Conservation (phyloP, 1,140 invertebrate species). For the Streblospio benedicti region DNA sequence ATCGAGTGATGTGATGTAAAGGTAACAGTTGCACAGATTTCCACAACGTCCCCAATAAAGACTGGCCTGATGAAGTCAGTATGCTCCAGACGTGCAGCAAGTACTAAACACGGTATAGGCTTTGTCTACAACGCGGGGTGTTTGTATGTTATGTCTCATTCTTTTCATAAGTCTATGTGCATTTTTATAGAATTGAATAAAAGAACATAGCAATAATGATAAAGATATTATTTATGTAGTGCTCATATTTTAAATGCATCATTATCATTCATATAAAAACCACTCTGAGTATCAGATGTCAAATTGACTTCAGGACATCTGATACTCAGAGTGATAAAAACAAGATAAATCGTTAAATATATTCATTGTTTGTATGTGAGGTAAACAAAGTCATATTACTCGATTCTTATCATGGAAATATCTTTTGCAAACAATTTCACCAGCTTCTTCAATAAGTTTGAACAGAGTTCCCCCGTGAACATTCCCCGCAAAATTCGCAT, state of each 20-base stretch:
- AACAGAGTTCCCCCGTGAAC: conserved; percentile 19
- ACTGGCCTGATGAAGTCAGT: conserved; percentile 15
- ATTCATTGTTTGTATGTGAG: too few species aligned
- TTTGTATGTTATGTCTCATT: too few species aligned
- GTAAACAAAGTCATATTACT: too few species aligned
- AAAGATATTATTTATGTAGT: too few species aligned
- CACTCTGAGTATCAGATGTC: too few species aligned
- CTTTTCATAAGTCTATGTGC: too few species aligned
- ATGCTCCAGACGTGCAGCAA: conserved; percentile 8
- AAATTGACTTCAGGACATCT: background rate
- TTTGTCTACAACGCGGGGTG: too few species aligned
- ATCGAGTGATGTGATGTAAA: conserved; percentile 13
- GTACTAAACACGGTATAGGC: conserved; percentile 3
- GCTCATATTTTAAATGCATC: too few species aligned
- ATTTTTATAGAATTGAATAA: too few species aligned
- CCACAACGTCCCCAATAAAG: conserved; percentile 18
- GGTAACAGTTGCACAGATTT: conserved; percentile 11
- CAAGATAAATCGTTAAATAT: background rate
- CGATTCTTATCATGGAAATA: conserved; percentile 10
- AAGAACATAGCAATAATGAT: too few species aligned
- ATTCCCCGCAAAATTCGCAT: conserved; percentile 18
- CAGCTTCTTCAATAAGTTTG: conserved; percentile 20
- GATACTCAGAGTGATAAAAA: background rate
- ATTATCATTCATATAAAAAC: too few species aligned
- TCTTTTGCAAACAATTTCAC: conserved; percentile 12